phyloP scores from a whole-genome alignment of 2,888 invertebrate genomes.

The Electrophaes corylata region DNA sequence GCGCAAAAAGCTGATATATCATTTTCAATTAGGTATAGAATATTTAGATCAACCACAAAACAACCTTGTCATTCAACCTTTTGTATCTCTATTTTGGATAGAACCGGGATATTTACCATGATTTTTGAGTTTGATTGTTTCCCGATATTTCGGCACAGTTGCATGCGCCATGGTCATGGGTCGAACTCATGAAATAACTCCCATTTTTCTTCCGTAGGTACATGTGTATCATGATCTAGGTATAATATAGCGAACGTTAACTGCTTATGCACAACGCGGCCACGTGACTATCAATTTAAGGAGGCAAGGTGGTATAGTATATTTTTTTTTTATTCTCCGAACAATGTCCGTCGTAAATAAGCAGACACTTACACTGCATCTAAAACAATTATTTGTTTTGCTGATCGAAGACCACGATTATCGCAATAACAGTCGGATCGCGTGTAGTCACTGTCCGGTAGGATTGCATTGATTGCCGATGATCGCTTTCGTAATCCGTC shows the following conservation, averaged over 20 bases:
- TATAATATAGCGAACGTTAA: no score
- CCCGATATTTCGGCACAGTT: no score
- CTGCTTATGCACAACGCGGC: not conserved
- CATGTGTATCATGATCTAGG: not conserved
- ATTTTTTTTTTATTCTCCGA: not conserved
- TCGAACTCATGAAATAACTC: no score
- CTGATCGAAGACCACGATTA: conserved; percentile 30
- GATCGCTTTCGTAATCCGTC: conserved; percentile 55
- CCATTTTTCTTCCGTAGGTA: not conserved
- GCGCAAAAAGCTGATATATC: conserved; percentile 24
- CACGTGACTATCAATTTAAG: conserved; percentile 20
- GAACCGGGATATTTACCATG: no score
- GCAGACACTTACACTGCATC: not conserved
- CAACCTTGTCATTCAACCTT: conserved; percentile 36
- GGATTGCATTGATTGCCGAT: conserved; percentile 55
- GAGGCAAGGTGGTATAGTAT: not conserved
- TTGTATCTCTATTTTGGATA: no score
- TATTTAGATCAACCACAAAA: conserved; percentile 33
- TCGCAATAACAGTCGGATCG: conserved; percentile 30
- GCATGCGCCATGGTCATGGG: no score
- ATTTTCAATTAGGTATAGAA: conserved; percentile 21
- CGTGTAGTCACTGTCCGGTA: conserved; percentile 40
- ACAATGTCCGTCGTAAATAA: conserved; percentile 2
- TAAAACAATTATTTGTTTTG: conserved; percentile 15
- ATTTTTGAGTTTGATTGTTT: no score